A percentile compares a stretch with the other conserved stretches of the same genome.
Conservation (phyloP, 2,888 invertebrate species). For the Mesochorus sp. region DNA sequence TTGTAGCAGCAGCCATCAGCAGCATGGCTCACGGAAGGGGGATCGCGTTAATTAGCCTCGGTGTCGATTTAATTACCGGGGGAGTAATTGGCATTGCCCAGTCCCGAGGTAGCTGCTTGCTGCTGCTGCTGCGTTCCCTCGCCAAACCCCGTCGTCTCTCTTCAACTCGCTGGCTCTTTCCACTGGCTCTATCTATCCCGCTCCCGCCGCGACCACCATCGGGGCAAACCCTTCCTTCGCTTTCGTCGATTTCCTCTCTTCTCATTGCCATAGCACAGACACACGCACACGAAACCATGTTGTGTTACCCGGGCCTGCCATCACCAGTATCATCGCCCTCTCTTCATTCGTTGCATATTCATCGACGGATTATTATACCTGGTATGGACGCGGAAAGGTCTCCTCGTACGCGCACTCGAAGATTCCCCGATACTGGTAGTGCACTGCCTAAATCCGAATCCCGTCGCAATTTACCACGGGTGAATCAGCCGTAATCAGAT, state of each 20-base stretch:
- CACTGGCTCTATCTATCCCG: conserved; percentile 64
- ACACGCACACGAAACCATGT: too few relatives aligned
- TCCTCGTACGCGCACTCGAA: conserved; percentile 40
- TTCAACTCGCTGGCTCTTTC: conserved; percentile 64
- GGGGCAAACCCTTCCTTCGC: conserved; percentile 26
- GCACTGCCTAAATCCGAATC: conserved; percentile 37
- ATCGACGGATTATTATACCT: conserved; percentile 76
- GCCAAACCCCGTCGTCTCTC: conserved; percentile 47
- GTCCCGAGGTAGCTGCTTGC: conserved; percentile 69
- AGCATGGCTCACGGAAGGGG: conserved; percentile 58
- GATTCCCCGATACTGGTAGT: conserved; percentile 32
- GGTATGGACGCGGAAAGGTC: conserved; percentile 56
- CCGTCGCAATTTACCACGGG: conserved; percentile 9
- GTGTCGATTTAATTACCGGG: conserved; percentile 81
- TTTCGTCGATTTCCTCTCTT: conserved; percentile 51
- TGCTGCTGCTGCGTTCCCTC: conserved; percentile 66
- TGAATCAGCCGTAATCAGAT: conserved; percentile 5
- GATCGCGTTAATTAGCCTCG: conserved; percentile 78
- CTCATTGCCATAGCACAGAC: neutral
- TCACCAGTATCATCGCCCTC: conserved; percentile 50
- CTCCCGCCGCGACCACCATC: conserved; percentile 63
- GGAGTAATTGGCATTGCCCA: conserved; percentile 79
- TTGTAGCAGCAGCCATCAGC: conserved; percentile 37
- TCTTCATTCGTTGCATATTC: conserved; percentile 77
- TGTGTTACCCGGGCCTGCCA: conserved; percentile 35